Conservation (phyloP, 2,888 invertebrate species). For the Drosophila prostipennis region DNA sequence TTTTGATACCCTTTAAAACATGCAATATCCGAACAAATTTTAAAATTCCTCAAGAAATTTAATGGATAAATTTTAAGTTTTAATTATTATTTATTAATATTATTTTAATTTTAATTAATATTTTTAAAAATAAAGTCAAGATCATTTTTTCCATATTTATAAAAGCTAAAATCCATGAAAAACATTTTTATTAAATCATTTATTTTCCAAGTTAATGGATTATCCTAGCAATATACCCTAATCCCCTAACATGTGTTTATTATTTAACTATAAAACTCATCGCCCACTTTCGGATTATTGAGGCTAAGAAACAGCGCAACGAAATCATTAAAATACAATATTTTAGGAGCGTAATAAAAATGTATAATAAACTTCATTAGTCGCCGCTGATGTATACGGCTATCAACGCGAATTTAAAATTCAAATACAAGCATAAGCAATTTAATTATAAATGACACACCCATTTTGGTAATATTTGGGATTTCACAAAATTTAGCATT, state of each 20-base stretch:
- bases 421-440: slow-evolving; percentile 16
- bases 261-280: slow-evolving; percentile 51
- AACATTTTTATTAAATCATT: background rate
- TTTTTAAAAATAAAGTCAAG: too few relatives aligned
- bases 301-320: slow-evolving; percentile 25
- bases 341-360: slow-evolving; percentile 74
- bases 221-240: slow-evolving; percentile 1
- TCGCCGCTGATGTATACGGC: slow-evolving; percentile 35
- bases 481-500: background rate
- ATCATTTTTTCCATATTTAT: too few relatives aligned
- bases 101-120: too few relatives aligned
- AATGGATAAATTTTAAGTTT: background rate
- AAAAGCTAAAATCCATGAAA: too few relatives aligned
- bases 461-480: slow-evolving; percentile 45
- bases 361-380: slow-evolving; percentile 80
- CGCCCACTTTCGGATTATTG: slow-evolving; percentile 64
- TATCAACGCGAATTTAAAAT: slow-evolving; percentile 13
- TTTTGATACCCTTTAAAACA: slow-evolving; percentile 6
- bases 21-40: background rate
- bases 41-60: background rate
- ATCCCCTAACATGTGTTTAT: slow-evolving; percentile 37
- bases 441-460: slow-evolving; percentile 62
- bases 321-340: slow-evolving; percentile 80
- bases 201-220: background rate
- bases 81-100: background rate